Evolutionary conservation across 1,140 invertebrate genomes (phyloP), one percentile per base, ranked within the genome.

Genomic region (Ceratina australensis): DNA sequence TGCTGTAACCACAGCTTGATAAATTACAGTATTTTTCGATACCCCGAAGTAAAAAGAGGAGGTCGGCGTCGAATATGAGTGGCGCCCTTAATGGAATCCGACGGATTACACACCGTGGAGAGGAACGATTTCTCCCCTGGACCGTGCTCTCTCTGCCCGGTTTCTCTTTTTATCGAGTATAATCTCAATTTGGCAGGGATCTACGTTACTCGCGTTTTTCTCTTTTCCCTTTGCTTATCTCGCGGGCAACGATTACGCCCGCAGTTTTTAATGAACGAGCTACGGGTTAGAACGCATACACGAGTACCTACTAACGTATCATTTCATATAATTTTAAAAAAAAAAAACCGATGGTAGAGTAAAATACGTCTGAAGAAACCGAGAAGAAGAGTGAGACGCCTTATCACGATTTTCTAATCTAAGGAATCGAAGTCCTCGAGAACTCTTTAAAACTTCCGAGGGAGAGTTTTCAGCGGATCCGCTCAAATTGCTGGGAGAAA

Each of bases 11-110:
- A 56, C 80, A 50, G 24, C 69, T 54, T 82, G 81, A 83, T 79
- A 83, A 83, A 83, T 83, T 72, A 81, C 54, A 59, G 75, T 82
- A 83, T 83, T 82, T 74, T 59, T 73, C 81, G 80, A 83, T 83
- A 82, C 52, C 54, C 52, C 57, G 24, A 33, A n/a, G 49, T 64
- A 59, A 56, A 79, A 72, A 59, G 28, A 56, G 60, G 74, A 63
- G 57, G n/a, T 28, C 74, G 20, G 26, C 68, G 57, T 69, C 64
- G 74, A 82, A 83, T 73, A 72, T 76, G 80, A 65, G 63, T 20
- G 81, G 54, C 63, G 49, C 57, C 69, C 75, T 69, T 83, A 83
- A 83, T 83, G 81, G 81, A 83, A 83, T 83, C 81, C 74, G 65
- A 82, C 75, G 80, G 81, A 83, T 83, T 83, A 82, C 80, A 81